These are phyloP conservation scores for Ascaphus truei DNA, from an alignment of 2,113 vertebrate species.

Conservation along the genomic window DNA sequence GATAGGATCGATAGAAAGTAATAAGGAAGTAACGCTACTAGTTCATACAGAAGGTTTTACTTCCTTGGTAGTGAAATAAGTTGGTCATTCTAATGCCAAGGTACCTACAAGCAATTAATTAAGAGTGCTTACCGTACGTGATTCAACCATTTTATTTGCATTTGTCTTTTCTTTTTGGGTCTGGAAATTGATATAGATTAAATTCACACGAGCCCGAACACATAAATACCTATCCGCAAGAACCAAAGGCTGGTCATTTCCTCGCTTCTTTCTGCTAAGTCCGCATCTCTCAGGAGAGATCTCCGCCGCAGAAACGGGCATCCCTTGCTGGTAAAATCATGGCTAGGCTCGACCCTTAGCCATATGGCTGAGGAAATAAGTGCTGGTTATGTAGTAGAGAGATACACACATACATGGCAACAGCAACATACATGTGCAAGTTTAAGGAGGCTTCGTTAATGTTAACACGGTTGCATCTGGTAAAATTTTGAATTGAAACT, in stretches of 20 bases:
- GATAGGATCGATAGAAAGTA: not conserved
- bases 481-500: too few relatives aligned
- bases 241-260: conserved; percentile 98
- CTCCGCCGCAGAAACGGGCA: conserved; percentile 94
- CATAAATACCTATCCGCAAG: conserved; percentile 99
- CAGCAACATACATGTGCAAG: conserved; percentile 80
- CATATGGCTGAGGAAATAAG: conserved; percentile 97
- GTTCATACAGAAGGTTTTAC: not conserved
- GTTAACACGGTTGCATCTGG: too few relatives aligned
- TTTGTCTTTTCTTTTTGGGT: conserved; percentile 65
- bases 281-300: conserved; percentile 91
- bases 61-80: not conserved
- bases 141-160: conserved; percentile 76
- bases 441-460: conserved; percentile 86
- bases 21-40: not conserved
- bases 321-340: conserved; percentile 89
- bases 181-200: conserved; percentile 90
- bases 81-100: not conserved
- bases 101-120: conserved; percentile 42
- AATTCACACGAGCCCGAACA: conserved; percentile 99
- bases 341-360: conserved; percentile 95
- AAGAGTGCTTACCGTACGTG: conserved; percentile 88
- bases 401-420: conserved; percentile 97
- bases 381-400: conserved; percentile 98
- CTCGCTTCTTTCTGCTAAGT: conserved; percentile 96